phyloP scores from a whole-genome alignment of 2,113 vertebrate genomes.

The Lepidothrix coronata region DNA sequence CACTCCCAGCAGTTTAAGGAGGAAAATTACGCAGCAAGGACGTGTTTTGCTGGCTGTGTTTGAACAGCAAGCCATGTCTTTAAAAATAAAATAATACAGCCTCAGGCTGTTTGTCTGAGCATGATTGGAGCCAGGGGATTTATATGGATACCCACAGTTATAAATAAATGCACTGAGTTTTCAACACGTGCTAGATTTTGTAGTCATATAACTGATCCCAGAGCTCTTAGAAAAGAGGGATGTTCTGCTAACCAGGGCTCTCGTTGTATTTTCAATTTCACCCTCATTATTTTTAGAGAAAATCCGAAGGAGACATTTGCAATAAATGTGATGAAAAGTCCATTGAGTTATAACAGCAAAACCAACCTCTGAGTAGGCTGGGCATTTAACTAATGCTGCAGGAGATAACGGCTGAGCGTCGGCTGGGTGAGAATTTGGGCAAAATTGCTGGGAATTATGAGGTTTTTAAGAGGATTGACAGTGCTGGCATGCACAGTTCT shows the following conservation, averaged over 20 bases:
- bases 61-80: not conserved
- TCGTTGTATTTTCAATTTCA: not conserved
- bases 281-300: constrained; percentile 26
- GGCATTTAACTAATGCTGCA: not conserved
- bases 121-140: not conserved
- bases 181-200: not conserved
- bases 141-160: not conserved
- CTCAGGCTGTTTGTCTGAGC: constrained; percentile 5
- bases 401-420: not conserved
- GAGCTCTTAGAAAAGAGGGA: not conserved
- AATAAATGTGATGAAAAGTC: constrained; percentile 12
- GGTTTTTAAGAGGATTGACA: not conserved
- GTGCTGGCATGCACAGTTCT: not conserved
- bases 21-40: not conserved
- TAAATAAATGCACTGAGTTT: constrained; percentile 4
- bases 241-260: not conserved
- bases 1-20: not conserved
- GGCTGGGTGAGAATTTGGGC: not conserved
- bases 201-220: not conserved
- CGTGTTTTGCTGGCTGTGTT: not conserved
- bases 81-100: constrained; percentile 23
- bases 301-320: not conserved
- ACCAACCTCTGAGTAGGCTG: not conserved
- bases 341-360: not conserved
- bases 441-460: not conserved